A percentile compares a stretch with the other conserved stretches of the same genome.
Conservation (phyloP, 35 echinoderm and acorn worm genomes). For the Eucidaris tribuloides region DNA sequence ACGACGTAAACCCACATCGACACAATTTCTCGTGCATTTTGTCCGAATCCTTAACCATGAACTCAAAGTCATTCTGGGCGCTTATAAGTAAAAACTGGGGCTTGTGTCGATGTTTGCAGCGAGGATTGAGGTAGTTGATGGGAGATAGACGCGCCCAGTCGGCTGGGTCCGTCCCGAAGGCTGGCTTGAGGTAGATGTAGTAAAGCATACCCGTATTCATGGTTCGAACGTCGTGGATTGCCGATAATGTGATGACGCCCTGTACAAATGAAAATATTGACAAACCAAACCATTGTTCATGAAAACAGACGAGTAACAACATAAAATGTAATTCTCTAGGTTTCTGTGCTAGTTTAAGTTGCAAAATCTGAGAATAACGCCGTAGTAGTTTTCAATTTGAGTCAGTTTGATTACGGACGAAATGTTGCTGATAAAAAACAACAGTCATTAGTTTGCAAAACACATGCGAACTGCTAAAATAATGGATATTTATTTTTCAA, state of each 20-base stretch:
- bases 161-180: slow-evolving; percentile 1
- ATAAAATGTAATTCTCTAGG: too few relatives aligned
- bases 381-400: too few relatives aligned
- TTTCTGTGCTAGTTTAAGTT: too few relatives aligned
- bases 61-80: background rate
- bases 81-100: slow-evolving; percentile 17
- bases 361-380: too few relatives aligned
- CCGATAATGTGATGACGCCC: slow-evolving; percentile 38
- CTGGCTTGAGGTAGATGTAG: background rate
- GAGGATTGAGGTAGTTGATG: background rate
- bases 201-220: background rate
- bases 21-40: background rate
- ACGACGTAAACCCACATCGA: background rate
- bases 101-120: background rate
- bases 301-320: background rate
- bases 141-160: background rate
- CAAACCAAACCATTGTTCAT: background rate
- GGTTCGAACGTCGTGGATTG: background rate
- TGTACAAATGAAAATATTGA: background rate
- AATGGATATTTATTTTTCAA: too few relatives aligned
- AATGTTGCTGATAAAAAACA: too few relatives aligned
- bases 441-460: too few relatives aligned
- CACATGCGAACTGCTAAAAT: too few relatives aligned
- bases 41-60: background rate
- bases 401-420: too few relatives aligned